Evolutionary conservation across 2,888 invertebrate species (phyloP).

Genomic region (Trimorus sp.): DNA sequence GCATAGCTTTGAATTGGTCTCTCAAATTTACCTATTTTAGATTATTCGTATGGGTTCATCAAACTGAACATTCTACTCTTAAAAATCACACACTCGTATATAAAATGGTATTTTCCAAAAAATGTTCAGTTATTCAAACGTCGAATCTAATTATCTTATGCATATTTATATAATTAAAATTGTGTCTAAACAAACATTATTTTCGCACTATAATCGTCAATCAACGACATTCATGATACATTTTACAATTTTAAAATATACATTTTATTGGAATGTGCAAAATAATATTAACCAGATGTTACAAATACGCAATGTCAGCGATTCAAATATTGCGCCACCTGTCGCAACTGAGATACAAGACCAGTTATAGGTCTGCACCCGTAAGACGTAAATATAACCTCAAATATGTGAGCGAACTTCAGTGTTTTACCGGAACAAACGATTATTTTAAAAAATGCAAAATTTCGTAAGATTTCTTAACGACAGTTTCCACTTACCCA

Average conservation of each 20-base stretch:
- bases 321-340: constrained; percentile 18
- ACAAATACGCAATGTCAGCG: neutral
- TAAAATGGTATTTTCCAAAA: no score
- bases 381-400: constrained; percentile 30
- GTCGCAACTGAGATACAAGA: constrained; percentile 3
- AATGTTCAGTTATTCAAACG: no score
- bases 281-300: neutral
- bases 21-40: constrained; percentile 10
- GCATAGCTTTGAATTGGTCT: constrained; percentile 27
- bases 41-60: neutral
- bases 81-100: neutral
- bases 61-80: neutral
- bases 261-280: neutral
- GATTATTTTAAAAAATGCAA: constrained; percentile 28
- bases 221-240: neutral
- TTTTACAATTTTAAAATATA: neutral
- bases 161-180: no score
- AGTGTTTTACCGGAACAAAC: neutral
- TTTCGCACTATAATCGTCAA: no score
- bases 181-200: no score
- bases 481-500: neutral
- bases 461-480: neutral
- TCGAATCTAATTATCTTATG: no score
- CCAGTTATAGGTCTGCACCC: neutral
- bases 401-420: constrained; percentile 11